Base-by-base conservation (phyloP, 35 echinoderm and acorn worm genomes). In the Stichopus chloronotus region DNA sequence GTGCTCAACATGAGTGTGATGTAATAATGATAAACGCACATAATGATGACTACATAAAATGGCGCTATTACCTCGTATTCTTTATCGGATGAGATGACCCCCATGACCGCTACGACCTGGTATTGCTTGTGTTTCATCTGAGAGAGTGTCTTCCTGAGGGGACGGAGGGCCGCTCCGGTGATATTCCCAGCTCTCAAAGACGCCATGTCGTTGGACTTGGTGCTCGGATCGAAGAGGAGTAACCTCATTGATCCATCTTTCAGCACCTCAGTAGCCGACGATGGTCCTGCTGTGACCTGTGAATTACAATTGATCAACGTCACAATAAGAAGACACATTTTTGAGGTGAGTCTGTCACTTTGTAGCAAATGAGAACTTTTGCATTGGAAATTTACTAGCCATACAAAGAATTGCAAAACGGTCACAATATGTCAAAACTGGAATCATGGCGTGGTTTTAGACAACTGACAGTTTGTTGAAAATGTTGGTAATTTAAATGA, bases 241-340 rank as follows among this genome's bases (percentile, higher is more conserved):
- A 99, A 84, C 55, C 95, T 56, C n/a, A 96, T 96, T 4, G 92
- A 91, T 53, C 86, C 81, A 61, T 99, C 97, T 82, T 99, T 99
- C 83, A 96, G 79, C 19, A 94, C 87, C 57, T 99, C 97, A 84
- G n/a, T 88, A 99, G 21, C 97, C 97, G 82, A 99, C 30, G 19
- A 99, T 94, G 13, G 97, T 99, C 77, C 97, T 95, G 78, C 97
- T 99, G 92, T 99, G 97, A 79, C 97, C 97, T 99, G 90, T 12
- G 74, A 76, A 78, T 17, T 52, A 80, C 6, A 53, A 54, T 43
- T 43, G 30, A 43, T 19, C 52, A 30, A 52, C 25, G 74, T 9
- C 19, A 25, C 5, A 23, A 22, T 13, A 1, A 59, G 9, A 0
- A 9, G 24, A 68, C 6, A 56, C 53, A 55, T 85, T 85, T 85